These are phyloP conservation scores for Isichthys henryi DNA, from an alignment of 2,113 vertebrate species.

Conservation along the genomic window DNA sequence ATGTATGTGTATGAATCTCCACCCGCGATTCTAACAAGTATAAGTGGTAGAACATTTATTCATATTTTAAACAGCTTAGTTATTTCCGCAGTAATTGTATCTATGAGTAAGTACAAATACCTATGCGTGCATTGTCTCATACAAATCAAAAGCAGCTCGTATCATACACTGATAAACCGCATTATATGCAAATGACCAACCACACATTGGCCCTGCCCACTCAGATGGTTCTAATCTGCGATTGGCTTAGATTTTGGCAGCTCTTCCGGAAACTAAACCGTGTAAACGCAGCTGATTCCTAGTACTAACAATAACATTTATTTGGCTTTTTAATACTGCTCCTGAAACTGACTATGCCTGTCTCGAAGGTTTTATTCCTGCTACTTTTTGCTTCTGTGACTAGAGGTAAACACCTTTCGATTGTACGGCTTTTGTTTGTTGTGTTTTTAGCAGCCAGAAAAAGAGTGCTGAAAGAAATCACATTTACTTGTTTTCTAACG, in stretches of 20 bases:
- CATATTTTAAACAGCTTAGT: not conserved
- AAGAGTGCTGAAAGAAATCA: not conserved
- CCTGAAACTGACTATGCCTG: conserved; percentile 31
- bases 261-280: not conserved
- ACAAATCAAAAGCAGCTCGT: not conserved
- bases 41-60: not conserved
- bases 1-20: not conserved
- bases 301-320: not conserved
- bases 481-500: not conserved
- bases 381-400: conserved; percentile 29
- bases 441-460: not conserved
- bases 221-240: not conserved
- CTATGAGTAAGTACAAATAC: not conserved
- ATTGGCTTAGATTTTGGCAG: not conserved
- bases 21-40: not conserved
- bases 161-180: not conserved
- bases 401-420: conserved; percentile 38
- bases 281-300: not conserved
- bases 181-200: no score
- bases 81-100: not conserved
- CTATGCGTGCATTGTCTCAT: not conserved
- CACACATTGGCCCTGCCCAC: not conserved
- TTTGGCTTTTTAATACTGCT: not conserved
- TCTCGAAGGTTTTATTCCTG: conserved; percentile 23
- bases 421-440: not conserved